A percentile compares a stretch with the other conserved stretches of the same genome.
These are phyloP conservation scores for Portunus trituberculatus DNA, from an alignment of 1,140 invertebrate species.

Conservation along the genomic window DNA sequence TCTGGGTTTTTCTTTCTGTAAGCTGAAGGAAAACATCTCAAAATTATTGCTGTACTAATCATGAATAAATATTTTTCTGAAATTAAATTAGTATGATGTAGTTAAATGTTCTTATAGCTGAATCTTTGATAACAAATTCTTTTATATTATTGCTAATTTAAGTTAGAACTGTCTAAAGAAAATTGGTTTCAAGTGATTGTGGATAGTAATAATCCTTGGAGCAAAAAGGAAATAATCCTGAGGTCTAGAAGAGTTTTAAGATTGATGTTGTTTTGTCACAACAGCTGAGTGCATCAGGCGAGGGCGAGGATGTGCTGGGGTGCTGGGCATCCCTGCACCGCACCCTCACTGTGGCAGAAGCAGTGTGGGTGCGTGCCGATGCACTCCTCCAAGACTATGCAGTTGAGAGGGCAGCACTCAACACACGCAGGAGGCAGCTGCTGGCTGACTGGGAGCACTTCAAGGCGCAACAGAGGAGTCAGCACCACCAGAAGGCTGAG, in stretches of 20 bases:
- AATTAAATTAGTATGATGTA: too few relatives aligned
- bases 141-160: neutral
- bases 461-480: constrained; percentile 68
- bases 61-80: too few relatives aligned
- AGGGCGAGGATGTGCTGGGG: constrained; percentile 62
- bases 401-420: constrained; percentile 69
- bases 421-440: constrained; percentile 69
- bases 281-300: constrained; percentile 54
- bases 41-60: too few relatives aligned
- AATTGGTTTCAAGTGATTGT: neutral
- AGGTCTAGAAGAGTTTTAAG: too few relatives aligned
- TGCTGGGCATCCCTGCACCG: constrained; percentile 70
- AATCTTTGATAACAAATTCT: too few relatives aligned
- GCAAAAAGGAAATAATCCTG: too few relatives aligned
- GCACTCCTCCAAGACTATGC: constrained; percentile 72
- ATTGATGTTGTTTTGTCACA: neutral
- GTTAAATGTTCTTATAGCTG: too few relatives aligned
- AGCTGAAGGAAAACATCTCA: too few relatives aligned
- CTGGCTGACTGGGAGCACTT: constrained; percentile 72
- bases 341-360: constrained; percentile 64
- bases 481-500: constrained; percentile 58
- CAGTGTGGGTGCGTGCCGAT: constrained; percentile 69
- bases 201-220: neutral
- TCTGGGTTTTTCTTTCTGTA: too few relatives aligned
- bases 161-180: neutral